Evolutionary conservation across 2,888 invertebrate genomes (phyloP).

Genomic region (Arenicola marina): DNA sequence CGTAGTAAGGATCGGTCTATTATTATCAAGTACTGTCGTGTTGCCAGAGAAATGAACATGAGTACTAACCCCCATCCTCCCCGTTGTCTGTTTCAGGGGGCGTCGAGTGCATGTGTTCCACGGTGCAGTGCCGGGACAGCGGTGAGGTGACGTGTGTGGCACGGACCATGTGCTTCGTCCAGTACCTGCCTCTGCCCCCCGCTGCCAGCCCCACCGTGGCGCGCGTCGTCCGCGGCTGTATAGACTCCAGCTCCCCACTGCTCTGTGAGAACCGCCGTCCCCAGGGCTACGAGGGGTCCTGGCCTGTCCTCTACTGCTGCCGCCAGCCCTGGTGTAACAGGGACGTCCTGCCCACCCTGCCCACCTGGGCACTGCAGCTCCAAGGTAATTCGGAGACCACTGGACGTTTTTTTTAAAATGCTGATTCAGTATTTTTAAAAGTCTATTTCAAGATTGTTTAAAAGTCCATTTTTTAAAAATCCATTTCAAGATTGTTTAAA

Average conservation of each 20-base stretch:
- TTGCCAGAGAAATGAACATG: too few species aligned
- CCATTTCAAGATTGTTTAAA: too few species aligned
- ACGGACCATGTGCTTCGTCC: conserved; percentile 59
- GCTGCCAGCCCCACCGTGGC: conserved; percentile 37
- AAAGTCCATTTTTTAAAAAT: too few species aligned
- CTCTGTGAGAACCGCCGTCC: conserved; percentile 62
- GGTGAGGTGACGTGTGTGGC: conserved; percentile 52
- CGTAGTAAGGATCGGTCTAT: too few species aligned
- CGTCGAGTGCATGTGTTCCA: conserved; percentile 58
- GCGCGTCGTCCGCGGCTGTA: conserved; percentile 58
- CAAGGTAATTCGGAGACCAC: too few species aligned
- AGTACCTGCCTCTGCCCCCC: conserved; percentile 47
- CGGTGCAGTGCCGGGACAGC: conserved; percentile 52
- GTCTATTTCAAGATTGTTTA: too few species aligned
- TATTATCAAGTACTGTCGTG: too few species aligned
- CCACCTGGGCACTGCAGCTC: conserved; percentile 14
- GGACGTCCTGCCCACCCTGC: conserved; percentile 45
- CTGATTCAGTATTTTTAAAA: too few species aligned
- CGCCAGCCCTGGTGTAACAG: conserved; percentile 56
- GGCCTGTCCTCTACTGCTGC: conserved; percentile 61
- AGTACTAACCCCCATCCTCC: too few species aligned
- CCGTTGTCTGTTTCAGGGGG: too few species aligned
- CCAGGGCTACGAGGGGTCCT: conserved; percentile 41
- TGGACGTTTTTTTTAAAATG: too few species aligned
- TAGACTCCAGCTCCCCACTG: conserved; percentile 56